Percentiles rank a stretch among this genome's conserved stretches.
phyloP scores from a whole-genome alignment of 2,113 vertebrate genomes.

The Corvus moneduloides region DNA sequence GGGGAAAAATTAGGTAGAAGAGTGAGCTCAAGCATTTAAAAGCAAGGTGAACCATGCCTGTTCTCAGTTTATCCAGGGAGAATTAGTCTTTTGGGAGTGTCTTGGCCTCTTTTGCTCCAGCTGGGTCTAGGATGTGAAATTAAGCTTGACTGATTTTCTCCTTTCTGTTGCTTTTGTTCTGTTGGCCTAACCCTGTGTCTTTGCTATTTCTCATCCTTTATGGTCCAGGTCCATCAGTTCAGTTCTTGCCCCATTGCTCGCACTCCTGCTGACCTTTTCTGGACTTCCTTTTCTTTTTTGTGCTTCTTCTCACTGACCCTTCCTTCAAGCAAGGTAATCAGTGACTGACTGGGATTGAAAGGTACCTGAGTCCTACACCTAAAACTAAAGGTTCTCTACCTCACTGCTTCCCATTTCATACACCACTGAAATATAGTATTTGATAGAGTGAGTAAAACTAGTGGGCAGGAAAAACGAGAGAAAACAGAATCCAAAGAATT shows the following conservation, averaged over 20 bases:
- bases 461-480: not conserved
- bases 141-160: not conserved
- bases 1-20: not conserved
- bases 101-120: not conserved
- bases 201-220: not conserved
- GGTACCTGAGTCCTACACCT: not conserved
- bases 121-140: not conserved
- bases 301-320: not conserved
- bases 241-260: not conserved
- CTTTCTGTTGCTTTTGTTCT: not conserved
- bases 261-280: not conserved
- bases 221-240: not conserved
- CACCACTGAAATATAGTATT: not conserved
- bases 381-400: not conserved
- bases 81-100: not conserved
- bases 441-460: not conserved
- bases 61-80: not conserved
- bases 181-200: not conserved
- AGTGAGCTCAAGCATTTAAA: not conserved
- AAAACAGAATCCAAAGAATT: not conserved
- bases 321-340: not conserved
- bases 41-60: not conserved
- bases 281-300: not conserved
- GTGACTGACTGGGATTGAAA: not conserved
- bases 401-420: not conserved